A percentile compares a stretch with the other conserved stretches of the same genome.
Evolutionary conservation across 2,113 vertebrate species (phyloP).

Genomic region (Ctenodactylus gundi): DNA sequence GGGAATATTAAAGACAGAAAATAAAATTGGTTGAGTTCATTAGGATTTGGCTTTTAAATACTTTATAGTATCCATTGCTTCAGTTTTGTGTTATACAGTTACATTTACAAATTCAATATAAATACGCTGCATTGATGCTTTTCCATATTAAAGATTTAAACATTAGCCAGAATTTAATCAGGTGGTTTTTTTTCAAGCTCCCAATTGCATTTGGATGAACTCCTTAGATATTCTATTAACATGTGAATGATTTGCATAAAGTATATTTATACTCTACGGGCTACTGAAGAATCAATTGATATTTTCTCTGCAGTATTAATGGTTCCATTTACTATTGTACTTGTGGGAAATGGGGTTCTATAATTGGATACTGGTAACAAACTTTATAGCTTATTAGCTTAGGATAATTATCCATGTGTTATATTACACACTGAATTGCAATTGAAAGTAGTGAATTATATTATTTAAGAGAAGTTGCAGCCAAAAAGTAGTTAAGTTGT

Average conservation of each 20-base stretch:
- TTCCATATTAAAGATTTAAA: not conserved
- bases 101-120: not conserved
- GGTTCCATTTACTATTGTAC: slow-evolving; percentile 32
- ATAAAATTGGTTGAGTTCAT: not conserved
- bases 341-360: slow-evolving; percentile 51
- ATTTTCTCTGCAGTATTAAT: slow-evolving; percentile 36
- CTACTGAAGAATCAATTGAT: slow-evolving; percentile 26
- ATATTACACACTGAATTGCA: slow-evolving; percentile 30
- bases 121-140: not conserved
- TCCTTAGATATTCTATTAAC: slow-evolving; percentile 53
- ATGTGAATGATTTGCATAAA: slow-evolving; percentile 44
- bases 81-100: not conserved
- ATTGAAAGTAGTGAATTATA: slow-evolving; percentile 24
- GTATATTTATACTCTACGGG: not conserved
- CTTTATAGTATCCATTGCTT: not conserved
- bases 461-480: slow-evolving; percentile 18
- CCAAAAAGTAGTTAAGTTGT: slow-evolving; percentile 19
- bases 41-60: not conserved
- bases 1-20: not conserved
- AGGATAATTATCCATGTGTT: slow-evolving; percentile 55
- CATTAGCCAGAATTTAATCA: slow-evolving; percentile 52
- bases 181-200: not conserved
- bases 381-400: slow-evolving; percentile 62
- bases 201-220: slow-evolving; percentile 51
- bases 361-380: slow-evolving; percentile 56